These are phyloP conservation scores for Oryzias dopingdopingensis DNA, from an alignment of 2,797 vertebrate genomes.

Conservation along the genomic window DNA sequence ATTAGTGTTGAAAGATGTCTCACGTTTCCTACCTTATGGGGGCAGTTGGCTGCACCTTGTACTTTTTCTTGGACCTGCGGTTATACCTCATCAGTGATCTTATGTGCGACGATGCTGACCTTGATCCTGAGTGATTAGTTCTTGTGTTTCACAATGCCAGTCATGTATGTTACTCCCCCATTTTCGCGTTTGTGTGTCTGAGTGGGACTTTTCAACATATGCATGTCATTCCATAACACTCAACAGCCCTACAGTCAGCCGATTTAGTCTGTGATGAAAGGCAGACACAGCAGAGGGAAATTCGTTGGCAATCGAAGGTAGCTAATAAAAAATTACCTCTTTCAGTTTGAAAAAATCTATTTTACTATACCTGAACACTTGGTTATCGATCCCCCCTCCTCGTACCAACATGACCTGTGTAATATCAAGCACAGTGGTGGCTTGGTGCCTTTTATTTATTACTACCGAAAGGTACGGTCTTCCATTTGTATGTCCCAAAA, in stretches of 20 bases:
- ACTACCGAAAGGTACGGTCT: constrained; percentile 79
- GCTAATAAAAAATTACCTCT: constrained; percentile 71
- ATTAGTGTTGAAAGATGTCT: constrained; percentile 62
- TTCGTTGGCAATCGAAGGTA: constrained; percentile 58
- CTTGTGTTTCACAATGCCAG: constrained; percentile 54
- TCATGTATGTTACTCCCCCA: constrained; percentile 46
- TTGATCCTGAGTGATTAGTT: constrained; percentile 60
- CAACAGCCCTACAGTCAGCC: constrained; percentile 48
- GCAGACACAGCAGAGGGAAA: constrained; percentile 38
- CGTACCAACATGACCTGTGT: constrained; percentile 69
- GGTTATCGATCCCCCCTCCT: constrained; percentile 41
- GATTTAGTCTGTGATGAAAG: constrained; percentile 47
- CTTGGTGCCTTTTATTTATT: constrained; percentile 79
- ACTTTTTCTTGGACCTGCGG: constrained; percentile 76
- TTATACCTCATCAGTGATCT: constrained; percentile 75
- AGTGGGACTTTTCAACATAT: constrained; percentile 46
- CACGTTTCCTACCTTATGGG: constrained; percentile 68
- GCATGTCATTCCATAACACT: constrained; percentile 59
- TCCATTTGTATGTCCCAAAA: constrained; percentile 78
- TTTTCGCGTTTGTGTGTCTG: constrained; percentile 31
- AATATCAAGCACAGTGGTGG: constrained; percentile 72
- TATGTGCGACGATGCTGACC: constrained; percentile 63
- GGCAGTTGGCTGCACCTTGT: constrained; percentile 66
- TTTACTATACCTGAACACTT: constrained; percentile 58
- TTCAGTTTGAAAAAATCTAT: constrained; percentile 57